Conservation (phyloP, 2,797 vertebrate species). For the Sciurus carolinensis region DNA sequence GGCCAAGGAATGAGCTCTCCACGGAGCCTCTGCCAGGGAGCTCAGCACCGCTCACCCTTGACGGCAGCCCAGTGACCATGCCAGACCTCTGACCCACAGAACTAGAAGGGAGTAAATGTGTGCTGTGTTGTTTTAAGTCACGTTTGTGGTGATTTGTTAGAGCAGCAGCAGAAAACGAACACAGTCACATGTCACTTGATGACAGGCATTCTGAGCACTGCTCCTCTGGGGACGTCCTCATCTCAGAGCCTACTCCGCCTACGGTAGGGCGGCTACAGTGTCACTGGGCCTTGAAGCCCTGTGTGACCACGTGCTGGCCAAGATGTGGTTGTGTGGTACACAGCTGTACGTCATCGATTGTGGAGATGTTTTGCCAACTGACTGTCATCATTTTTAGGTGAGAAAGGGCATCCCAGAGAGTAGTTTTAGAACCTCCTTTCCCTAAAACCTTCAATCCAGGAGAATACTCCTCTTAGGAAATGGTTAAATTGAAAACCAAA, state of each 20-base stretch:
- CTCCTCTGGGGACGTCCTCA: neutral
- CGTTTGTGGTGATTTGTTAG: neutral
- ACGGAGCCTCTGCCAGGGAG: neutral
- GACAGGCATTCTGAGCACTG: neutral
- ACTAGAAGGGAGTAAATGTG: neutral
- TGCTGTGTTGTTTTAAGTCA: neutral
- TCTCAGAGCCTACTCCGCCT: too few relatives aligned
- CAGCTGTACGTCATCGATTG: too few relatives aligned
- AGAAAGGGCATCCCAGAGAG: neutral
- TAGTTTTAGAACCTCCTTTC: neutral
- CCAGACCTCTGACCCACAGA: neutral
- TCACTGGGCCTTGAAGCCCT: too few relatives aligned
- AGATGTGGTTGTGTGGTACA: neutral
- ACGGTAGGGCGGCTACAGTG: too few relatives aligned
- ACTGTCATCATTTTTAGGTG: neutral
- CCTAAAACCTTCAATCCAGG: neutral
- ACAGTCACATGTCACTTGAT: too few relatives aligned
- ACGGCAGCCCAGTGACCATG: neutral
- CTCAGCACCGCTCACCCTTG: neutral
- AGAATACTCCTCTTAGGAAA: neutral
- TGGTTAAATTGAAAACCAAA: neutral
- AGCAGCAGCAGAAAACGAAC: neutral
- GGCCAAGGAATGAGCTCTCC: neutral
- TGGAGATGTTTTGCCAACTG: neutral
- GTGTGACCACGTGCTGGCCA: fast-evolving